Conservation (phyloP, 2,888 invertebrate species). For the Noctua comes region DNA sequence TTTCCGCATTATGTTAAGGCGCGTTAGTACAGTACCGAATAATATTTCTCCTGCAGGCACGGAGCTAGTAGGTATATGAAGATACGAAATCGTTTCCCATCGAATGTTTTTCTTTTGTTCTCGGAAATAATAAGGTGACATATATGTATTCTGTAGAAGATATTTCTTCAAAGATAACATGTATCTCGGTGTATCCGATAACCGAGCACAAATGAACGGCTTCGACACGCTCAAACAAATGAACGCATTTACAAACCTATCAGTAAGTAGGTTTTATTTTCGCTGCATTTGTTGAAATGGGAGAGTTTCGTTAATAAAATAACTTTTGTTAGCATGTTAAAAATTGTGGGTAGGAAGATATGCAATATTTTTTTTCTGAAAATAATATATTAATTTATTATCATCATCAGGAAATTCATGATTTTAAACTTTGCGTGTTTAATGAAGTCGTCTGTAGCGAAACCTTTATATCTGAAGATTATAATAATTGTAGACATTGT, state of each 20-base stretch:
- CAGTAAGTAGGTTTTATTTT: conserved; percentile 27
- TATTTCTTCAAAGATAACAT: conserved; percentile 40
- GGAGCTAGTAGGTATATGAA: conserved; percentile 11
- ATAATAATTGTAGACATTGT: not conserved
- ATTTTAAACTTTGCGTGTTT: conserved; percentile 17
- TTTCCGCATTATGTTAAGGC: conserved; percentile 26
- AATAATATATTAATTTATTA: not conserved
- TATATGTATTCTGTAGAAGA: conserved; percentile 27
- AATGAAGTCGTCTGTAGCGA: conserved; percentile 1
- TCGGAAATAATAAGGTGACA: conserved; percentile 41
- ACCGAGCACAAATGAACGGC: conserved; percentile 45
- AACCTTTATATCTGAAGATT: not conserved
- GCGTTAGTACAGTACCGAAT: conserved; percentile 34
- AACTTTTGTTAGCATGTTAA: not conserved
- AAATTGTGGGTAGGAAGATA: not conserved
- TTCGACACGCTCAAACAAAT: conserved; percentile 46
- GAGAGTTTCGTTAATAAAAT: not conserved
- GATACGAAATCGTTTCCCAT: conserved; percentile 11
- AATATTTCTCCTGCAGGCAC: conserved; percentile 15
- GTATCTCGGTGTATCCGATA: conserved; percentile 39
- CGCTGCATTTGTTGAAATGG: conserved; percentile 6
- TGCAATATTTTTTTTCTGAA: not conserved
- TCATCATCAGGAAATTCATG: not conserved
- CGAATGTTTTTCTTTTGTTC: conserved; percentile 39
- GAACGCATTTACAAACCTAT: conserved; percentile 41